Evolutionary conservation across 2,113 vertebrate genomes (phyloP), one percentile per base, ranked within the genome.

Genomic region (Chaetodon auriga): DNA sequence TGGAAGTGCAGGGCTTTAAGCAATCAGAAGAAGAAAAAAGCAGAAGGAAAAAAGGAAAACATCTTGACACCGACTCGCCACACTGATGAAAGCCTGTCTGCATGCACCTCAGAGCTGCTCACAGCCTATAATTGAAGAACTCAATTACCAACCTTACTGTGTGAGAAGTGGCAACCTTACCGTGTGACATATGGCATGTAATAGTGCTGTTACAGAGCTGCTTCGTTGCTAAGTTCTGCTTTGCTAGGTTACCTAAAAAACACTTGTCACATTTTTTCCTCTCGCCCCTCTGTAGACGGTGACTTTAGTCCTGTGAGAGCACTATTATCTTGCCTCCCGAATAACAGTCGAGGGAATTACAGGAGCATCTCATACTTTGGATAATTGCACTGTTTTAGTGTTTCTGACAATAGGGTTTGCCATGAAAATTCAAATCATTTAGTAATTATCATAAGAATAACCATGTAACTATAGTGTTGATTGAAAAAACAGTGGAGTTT

Each of bases 111-210:
- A 14, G 16, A 23, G 69, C 49, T 65, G 14, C 43, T 54, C 38
- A n/a, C 36, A 81, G 49, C 58, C 61, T 74, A 16, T 83, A 74
- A 79, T 66, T 69, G 38, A 81, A 82, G 57, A 72, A 43, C 41
- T 36, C 45, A 55, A 61, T 73, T 62, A 41, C 13, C 57, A 35
- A 51, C 38, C 15, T 35, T 19, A 64, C 68, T 18, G 30, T 60
- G 41, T 53, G 23, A 76, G 48, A 68, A 65, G 46, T 23, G 21
- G 13, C 30, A 19, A 30, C 30, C 30, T 30, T 30, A 30, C 30
- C 3, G 30, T 30, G 30, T 3, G 30, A 30, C 30, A 30, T 30
- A 30, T 30, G 30, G 30, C 30, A 30, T 36, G 18, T 65, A 30
- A 70, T 12, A 53, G 35, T 38, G 30, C 30, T 21, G 7, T 53